Base-by-base conservation (phyloP, 2,113 vertebrate species). In the Pardalotus punctatus region DNA sequence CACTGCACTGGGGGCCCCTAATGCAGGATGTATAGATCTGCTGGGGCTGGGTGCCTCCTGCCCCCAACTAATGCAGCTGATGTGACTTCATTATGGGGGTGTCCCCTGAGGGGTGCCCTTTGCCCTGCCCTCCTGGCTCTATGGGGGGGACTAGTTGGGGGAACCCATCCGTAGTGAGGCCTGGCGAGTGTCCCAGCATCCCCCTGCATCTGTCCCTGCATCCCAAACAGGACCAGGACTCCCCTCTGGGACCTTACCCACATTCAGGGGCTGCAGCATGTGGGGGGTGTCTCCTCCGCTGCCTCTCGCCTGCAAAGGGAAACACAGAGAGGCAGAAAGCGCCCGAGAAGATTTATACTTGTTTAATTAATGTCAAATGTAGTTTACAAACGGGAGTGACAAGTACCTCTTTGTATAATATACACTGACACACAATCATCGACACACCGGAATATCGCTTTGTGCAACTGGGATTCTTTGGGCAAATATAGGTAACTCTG, bases 281-380 rank as follows among this genome's bases (percentile, higher is more conserved):
- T 6, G 20, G 17, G 15, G 10, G 10, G 11, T 5, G 70, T 40
- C 60, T 61, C 51, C 78, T 74, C 70, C 0, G 5, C 67, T 84
- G 67, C 72, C 43, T 81, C 81, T 91, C 0, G 16, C 69, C 92
- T 95, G 78, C 27, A 11, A 95, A 94, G 58, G 82, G 76, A 83
- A 93, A 86, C 61, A 92, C 28, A 94, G 81, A 84, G 73, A 93
- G 78, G 86, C 25, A 11, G 81, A 72, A 57, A 84, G 64, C 24
- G 2, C 65, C 74, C 13, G 1, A 81, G 92, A 96, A 97, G 98
- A 98, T 98, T 98, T 99, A 98, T 97, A 98, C 95, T 98, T 97
- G 98, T 99, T 99, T 99, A 99, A 99, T 99, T 98, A 98, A 99
- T 98, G 98, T 98, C 98, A 99, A 99, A 99, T 98, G 98, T 98